These are phyloP conservation scores for Eupithecia inturbata DNA, from an alignment of 2,888 invertebrate genomes.

Conservation along the genomic window DNA sequence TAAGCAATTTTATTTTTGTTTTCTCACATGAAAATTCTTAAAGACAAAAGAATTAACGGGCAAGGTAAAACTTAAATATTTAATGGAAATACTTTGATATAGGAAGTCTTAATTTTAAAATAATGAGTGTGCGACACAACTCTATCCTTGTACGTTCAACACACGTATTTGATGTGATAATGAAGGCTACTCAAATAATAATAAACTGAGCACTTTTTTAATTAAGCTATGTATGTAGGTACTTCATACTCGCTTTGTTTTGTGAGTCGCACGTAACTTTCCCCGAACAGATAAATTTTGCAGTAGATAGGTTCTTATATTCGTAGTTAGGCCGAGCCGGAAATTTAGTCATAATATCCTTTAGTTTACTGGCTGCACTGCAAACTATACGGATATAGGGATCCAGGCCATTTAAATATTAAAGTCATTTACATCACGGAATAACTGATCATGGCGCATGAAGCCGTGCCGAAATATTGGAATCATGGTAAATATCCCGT, in stretches of 20 bases:
- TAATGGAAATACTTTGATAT: conserved; percentile 57
- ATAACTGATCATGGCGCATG: too few species aligned
- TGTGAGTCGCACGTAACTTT: conserved; percentile 12
- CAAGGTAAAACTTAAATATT: conserved; percentile 59
- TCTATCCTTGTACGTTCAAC: conserved; percentile 41
- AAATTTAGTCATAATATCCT: conserved; percentile 3
- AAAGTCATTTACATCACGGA: too few species aligned
- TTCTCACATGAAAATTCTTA: conserved; percentile 59
- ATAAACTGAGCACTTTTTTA: conserved; percentile 31
- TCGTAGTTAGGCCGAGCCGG: not conserved
- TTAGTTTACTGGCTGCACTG: not conserved
- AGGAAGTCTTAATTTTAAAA: conserved; percentile 79
- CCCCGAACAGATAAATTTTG: not conserved
- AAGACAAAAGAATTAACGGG: conserved; percentile 68
- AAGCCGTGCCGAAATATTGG: too few species aligned
- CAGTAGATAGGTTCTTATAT: too few species aligned
- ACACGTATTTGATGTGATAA: conserved; percentile 33
- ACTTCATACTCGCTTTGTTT: conserved; percentile 7
- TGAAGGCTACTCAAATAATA: conserved; percentile 31
- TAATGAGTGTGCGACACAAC: conserved; percentile 69
- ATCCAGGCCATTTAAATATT: not conserved
- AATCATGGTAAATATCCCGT: too few species aligned
- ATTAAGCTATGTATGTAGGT: too few species aligned
- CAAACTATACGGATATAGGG: not conserved
- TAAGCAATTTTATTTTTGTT: conserved; percentile 42